phyloP scores from a whole-genome alignment of 2,113 vertebrate genomes.

The Accipiter virgatus region DNA sequence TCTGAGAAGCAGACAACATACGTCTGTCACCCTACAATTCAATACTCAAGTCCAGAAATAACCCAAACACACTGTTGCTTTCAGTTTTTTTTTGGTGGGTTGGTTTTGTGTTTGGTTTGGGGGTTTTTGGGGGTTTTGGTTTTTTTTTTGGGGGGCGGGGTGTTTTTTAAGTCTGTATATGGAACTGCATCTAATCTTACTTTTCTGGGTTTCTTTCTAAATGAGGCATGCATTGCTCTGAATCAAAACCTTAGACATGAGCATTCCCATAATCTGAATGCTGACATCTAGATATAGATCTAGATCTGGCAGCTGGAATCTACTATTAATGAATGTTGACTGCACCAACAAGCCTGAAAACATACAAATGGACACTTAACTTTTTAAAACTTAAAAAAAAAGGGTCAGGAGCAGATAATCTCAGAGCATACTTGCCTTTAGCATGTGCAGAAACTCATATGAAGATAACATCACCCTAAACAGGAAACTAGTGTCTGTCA shows the following conservation, averaged over 20 bases:
- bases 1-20: neutral
- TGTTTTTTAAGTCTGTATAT: neutral
- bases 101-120: neutral
- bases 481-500: slow-evolving; percentile 43
- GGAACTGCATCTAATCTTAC: neutral
- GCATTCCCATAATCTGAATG: neutral
- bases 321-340: neutral
- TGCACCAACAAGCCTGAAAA: slow-evolving; percentile 3
- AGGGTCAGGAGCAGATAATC: neutral
- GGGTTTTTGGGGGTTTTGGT: too few species aligned
- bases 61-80: neutral
- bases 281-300: neutral
- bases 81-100: rapidly evolving
- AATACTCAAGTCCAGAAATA: neutral
- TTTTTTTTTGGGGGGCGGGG: too few species aligned
- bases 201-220: neutral
- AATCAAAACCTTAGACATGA: slow-evolving; percentile 3
- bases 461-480: slow-evolving; percentile 29
- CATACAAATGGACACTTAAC: neutral
- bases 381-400: neutral
- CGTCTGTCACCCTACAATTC: neutral
- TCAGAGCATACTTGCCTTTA: slow-evolving; percentile 1
- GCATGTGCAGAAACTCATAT: slow-evolving; percentile 22
- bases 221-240: neutral
- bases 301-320: slow-evolving; percentile 34